Evolutionary conservation across 2,113 vertebrate species (phyloP).

Genomic region (Corydoras sp.): DNA sequence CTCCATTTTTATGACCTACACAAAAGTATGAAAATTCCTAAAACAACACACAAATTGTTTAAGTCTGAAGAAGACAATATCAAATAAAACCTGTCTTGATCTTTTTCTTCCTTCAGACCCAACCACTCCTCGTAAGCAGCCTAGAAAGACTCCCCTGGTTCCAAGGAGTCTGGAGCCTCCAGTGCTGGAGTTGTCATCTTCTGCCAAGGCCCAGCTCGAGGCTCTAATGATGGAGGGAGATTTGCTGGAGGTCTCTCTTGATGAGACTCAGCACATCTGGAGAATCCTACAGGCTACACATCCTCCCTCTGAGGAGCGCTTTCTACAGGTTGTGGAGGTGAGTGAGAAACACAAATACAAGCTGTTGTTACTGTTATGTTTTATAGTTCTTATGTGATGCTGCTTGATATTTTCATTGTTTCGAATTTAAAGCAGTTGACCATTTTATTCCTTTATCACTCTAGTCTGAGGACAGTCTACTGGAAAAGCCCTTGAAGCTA

Average conservation of each 20-base stretch:
- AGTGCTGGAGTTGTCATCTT: constrained; percentile 83
- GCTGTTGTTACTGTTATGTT: too few relatives aligned
- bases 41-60: too few relatives aligned
- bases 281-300: constrained; percentile 95
- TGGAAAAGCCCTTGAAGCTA: constrained; percentile 86
- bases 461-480: constrained; percentile 79
- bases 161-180: constrained; percentile 94
- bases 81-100: too few relatives aligned
- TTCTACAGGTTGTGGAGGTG: constrained; percentile 95
- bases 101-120: constrained; percentile 61
- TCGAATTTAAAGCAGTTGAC: too few relatives aligned
- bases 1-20: too few relatives aligned
- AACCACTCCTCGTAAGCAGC: constrained; percentile 86
- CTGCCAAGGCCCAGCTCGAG: constrained; percentile 89
- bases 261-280: constrained; percentile 99
- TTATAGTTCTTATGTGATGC: too few relatives aligned
- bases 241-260: constrained; percentile 91
- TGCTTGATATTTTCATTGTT: not conserved
- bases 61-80: too few relatives aligned
- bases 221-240: constrained; percentile 98
- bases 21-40: too few relatives aligned
- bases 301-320: constrained; percentile 89
- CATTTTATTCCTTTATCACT: not conserved
- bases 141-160: constrained; percentile 89
- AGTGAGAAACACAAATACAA: not conserved